phyloP scores from a whole-genome alignment of 2,888 invertebrate species.

The Trissoscelio sp. region DNA sequence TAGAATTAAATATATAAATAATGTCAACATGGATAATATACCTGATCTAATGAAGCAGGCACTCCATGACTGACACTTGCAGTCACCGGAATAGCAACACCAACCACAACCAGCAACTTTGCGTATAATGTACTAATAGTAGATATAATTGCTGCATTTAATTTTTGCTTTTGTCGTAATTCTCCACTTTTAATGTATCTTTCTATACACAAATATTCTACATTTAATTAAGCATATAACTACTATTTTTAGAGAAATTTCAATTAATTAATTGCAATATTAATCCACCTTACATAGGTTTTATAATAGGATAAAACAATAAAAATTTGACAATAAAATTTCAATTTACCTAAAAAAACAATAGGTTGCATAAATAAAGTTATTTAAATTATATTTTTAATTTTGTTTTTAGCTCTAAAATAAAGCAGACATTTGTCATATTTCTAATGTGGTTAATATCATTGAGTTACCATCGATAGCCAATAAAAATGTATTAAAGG shows the following conservation, averaged over 20 bases:
- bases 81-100: conserved; percentile 92
- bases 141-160: conserved; percentile 77
- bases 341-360: no score
- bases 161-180: conserved; percentile 68
- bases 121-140: conserved; percentile 88
- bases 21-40: conserved; percentile 20
- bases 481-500: conserved; percentile 67
- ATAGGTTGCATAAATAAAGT: no score
- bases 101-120: conserved; percentile 90
- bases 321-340: no score
- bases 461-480: conserved; percentile 23
- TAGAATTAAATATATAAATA: neutral
- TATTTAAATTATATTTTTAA: no score
- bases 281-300: no score
- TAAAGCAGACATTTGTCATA: neutral
- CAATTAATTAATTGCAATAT: no score
- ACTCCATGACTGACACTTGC: conserved; percentile 92
- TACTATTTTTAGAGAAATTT: no score
- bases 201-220: conserved; percentile 18
- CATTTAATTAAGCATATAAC: no score
- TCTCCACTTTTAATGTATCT: conserved; percentile 18
- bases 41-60: conserved; percentile 90
- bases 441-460: conserved; percentile 23
- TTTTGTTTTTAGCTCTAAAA: no score
- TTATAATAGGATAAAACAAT: no score